A percentile compares a stretch with the other conserved stretches of the same genome.
These are phyloP conservation scores for Pleuronectes platessa DNA, from an alignment of 2,113 vertebrate genomes.

Conservation along the genomic window DNA sequence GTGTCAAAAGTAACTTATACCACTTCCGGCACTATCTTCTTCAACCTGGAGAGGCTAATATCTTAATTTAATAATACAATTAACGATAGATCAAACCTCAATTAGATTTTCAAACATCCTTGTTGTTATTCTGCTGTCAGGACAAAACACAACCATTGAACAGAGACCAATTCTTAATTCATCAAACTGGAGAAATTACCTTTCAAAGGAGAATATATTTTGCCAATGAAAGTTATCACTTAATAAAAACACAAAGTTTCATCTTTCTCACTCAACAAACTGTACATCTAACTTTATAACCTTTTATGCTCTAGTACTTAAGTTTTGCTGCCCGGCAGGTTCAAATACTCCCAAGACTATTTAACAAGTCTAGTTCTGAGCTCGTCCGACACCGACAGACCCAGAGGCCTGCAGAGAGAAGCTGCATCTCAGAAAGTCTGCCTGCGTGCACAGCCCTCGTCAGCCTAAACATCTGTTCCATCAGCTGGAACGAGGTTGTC, in stretches of 20 bases:
- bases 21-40: not conserved
- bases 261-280: too few species aligned
- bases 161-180: not conserved
- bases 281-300: too few species aligned
- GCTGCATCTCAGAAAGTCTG: not conserved
- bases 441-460: not conserved
- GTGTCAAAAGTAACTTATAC: not conserved
- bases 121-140: not conserved
- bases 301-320: too few species aligned
- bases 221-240: not conserved
- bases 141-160: not conserved
- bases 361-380: too few species aligned
- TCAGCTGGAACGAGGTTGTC: not conserved
- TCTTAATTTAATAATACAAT: not conserved
- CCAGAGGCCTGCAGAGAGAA: too few species aligned
- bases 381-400: too few species aligned
- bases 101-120: not conserved
- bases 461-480: not conserved
- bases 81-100: not conserved
- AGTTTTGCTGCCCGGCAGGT: too few species aligned
- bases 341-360: too few species aligned
- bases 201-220: not conserved
- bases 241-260: too few species aligned
- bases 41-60: not conserved
- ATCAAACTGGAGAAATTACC: not conserved